These are phyloP conservation scores for Halocynthia roretzi DNA, from an alignment of 23 tunicate species.

Conservation along the genomic window DNA sequence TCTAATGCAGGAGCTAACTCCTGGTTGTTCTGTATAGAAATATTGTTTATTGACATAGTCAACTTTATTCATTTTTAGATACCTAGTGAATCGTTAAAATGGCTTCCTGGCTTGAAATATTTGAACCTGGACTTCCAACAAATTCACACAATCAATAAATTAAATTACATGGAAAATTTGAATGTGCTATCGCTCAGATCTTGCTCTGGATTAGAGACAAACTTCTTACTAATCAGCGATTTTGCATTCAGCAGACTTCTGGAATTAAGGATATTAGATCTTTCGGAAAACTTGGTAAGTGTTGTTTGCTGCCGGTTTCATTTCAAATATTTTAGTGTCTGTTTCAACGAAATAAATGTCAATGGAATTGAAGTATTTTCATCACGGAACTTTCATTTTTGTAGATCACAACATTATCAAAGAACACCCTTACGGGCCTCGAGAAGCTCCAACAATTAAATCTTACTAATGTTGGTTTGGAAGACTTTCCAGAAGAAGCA, in stretches of 20 bases:
- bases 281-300: constrained; percentile 9
- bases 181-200: background rate
- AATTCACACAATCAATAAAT: no score
- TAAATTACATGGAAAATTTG: background rate
- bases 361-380: no score
- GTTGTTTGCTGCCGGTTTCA: background rate
- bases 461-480: background rate
- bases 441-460: background rate
- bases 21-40: no score
- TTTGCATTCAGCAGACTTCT: constrained; percentile 1
- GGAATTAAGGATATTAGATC: background rate
- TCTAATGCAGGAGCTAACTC: no score
- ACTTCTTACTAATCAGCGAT: background rate
- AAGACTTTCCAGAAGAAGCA: constrained; percentile 12
- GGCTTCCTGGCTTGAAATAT: no score
- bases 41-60: no score
- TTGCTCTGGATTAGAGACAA: background rate
- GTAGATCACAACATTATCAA: constrained; percentile 1
- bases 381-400: background rate
- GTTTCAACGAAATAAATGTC: no score
- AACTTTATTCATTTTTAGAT: no score
- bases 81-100: no score
- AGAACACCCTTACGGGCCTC: constrained; percentile 5
- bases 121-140: no score
- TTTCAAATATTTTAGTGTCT: no score